Evolutionary conservation across 1,140 invertebrate species (phyloP), one percentile per base, ranked within the genome.

Genomic region (Hycleus phaleratus): DNA sequence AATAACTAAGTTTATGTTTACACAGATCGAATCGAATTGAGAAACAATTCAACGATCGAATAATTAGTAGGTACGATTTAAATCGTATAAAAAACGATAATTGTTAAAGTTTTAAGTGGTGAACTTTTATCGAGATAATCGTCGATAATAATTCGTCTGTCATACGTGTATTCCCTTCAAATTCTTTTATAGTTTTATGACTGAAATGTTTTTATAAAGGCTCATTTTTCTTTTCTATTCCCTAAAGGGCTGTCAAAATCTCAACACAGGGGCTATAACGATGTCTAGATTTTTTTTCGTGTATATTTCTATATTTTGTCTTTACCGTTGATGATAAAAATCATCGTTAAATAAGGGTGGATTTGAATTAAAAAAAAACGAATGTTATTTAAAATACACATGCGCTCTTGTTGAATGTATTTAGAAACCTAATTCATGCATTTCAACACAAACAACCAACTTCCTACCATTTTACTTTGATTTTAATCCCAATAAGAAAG

Each of bases 181-280:
- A 55, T 40, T 49, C 47, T 46, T 62, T 59, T 59, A 62, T 60
- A 56, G 60, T 65, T 65, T 65, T 65, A 65, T 60, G 52, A 52
- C 48, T 40, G 48, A 48, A 63, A 58, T 63, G 61, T 60, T 63
- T 65, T 65, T 65, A 65, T 63, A 62, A 63, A 60, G 46, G 42
- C n/a, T 48, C 49, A 65, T 65, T 62, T 60, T 65, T 65, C 60
- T 58, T 63, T 48, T 18, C 8, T 48, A 49, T 46, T 62, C 63
- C 58, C 60, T 43, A 60, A 47, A 59, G 63, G 39, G 60, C 57
- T 58, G 54, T 62, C 42, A 62, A 59, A 59, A 61, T 56, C 25
- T 47, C 50, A 56, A 48, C 58, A 46, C 43, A 47, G 54, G 49
- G 51, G 45, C 46, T 32, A 49, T 56, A 56, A 56, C 54, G 54